Evolutionary conservation across 2,888 invertebrate species (phyloP), one percentile per base, ranked within the genome.

Genomic region (Sicus ferrugineus): DNA sequence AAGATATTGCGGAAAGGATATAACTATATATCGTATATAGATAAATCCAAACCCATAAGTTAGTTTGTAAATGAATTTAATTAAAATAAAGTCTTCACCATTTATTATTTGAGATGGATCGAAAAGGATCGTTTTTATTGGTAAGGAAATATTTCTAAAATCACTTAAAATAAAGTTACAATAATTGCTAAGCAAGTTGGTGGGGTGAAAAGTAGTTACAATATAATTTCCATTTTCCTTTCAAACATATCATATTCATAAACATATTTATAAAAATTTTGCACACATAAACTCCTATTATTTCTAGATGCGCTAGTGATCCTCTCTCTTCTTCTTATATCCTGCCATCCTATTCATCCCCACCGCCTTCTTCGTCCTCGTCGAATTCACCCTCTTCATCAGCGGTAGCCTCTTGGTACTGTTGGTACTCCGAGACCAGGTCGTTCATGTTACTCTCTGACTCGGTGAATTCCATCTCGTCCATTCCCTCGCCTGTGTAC

Each of bases 401-500:
- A 76, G 92, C 92, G 75, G 92, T 93, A 73, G 94, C 94, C 85
- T 92, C 95, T 87, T 96, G 96, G 88, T 96, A 96, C 84, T 96
- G 96, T 85, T 96, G 96, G 87, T 96, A 96, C 85, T 96, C 96
- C 0, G 94, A 93, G n/a, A 95, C 94, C 85, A 94, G 85, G 83
- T 94, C 94, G 86, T 94, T 96, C 96, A 97, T 96, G 90, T 97
- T 98, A 83, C 95, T 95, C 88, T 94, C 91, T 1, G 92, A 96
- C 86, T 96, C 96, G 5, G 95, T 96, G 89, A 96, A 96, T 87
- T 96, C 96, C 95, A 96, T 95, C 87, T 96, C 95, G 86, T 96
- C 96, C 96, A 96, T 96, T 78, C 96, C 96, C 86, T 96, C 96
- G 75, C 95, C 97, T 31, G 95, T 97, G 89, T 97, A 97, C 97